Evolutionary conservation across 2,888 invertebrate genomes (phyloP).

Genomic region (Drosophila peninsularis): DNA sequence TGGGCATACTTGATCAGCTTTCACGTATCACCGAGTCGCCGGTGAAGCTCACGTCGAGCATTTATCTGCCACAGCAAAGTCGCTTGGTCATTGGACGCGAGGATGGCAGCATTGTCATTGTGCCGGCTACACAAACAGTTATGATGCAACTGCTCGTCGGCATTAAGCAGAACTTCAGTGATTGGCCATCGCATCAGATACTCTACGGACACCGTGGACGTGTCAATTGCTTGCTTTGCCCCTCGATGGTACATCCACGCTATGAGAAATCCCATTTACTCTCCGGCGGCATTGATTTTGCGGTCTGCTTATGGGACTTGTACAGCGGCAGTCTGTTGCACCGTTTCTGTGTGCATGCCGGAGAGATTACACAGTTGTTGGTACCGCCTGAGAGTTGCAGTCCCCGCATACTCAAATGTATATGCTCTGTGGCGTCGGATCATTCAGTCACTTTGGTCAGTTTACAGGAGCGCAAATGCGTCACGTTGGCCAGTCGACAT

Average conservation of each 20-base stretch:
- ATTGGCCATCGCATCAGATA: constrained; percentile 95
- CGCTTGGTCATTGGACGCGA: constrained; percentile 97
- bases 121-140: constrained; percentile 97
- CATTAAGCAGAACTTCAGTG: constrained; percentile 89
- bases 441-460: constrained; percentile 98
- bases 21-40: constrained; percentile 90
- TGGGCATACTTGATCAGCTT: constrained; percentile 95
- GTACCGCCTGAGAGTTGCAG: constrained; percentile 97
- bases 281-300: constrained; percentile 99
- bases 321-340: constrained; percentile 95
- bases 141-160: constrained; percentile 96
- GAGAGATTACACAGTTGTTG: constrained; percentile 96
- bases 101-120: constrained; percentile 97
- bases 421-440: constrained; percentile 98
- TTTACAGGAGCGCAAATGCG: constrained; percentile 94
- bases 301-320: constrained; percentile 97
- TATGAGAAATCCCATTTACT: constrained; percentile 95
- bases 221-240: constrained; percentile 97
- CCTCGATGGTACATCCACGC: constrained; percentile 93
- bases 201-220: constrained; percentile 95
- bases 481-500: constrained; percentile 94
- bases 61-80: constrained; percentile 96
- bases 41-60: constrained; percentile 95
- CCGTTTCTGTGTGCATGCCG: constrained; percentile 98
- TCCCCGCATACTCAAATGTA: constrained; percentile 95